These are phyloP conservation scores for Melanerpes formicivorus DNA, from an alignment of 2,113 vertebrate species.

Conservation along the genomic window DNA sequence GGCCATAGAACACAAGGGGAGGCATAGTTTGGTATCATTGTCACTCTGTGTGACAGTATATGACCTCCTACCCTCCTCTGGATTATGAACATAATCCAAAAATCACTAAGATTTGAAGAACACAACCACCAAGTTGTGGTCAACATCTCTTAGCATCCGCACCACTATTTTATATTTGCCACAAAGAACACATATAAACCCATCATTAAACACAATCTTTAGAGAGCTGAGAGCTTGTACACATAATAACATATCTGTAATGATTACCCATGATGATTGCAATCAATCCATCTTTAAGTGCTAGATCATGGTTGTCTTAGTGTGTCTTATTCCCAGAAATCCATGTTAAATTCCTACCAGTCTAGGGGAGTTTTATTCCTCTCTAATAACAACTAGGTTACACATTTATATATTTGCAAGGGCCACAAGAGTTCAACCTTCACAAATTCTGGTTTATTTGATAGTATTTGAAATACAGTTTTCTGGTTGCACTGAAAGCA, in stretches of 20 bases:
- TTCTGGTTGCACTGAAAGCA: slow-evolving; percentile 9
- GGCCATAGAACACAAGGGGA: not conserved
- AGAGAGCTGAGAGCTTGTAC: not conserved
- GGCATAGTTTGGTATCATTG: not conserved
- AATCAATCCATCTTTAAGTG: not conserved
- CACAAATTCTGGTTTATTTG: not conserved
- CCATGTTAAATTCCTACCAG: not conserved
- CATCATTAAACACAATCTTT: not conserved
- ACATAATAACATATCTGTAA: not conserved
- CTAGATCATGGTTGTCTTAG: not conserved
- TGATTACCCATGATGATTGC: not conserved
- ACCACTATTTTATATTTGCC: not conserved
- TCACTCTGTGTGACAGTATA: not conserved
- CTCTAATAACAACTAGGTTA: not conserved
- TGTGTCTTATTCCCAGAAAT: not conserved
- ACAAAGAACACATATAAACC: not conserved
- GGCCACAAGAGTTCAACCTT: not conserved
- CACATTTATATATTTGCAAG: not conserved
- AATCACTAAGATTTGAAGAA: not conserved
- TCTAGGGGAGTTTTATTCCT: not conserved
- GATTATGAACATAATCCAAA: not conserved
- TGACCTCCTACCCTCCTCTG: not conserved
- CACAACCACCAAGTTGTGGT: not conserved
- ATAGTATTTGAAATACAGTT: not conserved
- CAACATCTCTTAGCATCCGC: not conserved